Conservation (phyloP, 2,888 invertebrate species). For the Bellardia pandia region DNA sequence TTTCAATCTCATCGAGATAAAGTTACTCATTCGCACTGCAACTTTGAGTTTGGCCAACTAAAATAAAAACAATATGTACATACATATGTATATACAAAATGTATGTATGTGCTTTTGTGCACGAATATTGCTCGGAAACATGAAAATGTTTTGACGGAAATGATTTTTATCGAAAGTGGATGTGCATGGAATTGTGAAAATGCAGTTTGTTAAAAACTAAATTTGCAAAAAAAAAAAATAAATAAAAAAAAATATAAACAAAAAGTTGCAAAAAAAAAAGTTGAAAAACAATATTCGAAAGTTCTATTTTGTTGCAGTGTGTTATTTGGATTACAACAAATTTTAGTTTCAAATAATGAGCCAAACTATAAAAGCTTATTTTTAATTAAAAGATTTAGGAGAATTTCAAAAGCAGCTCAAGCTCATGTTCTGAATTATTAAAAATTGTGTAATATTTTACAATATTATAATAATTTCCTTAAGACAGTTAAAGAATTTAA, state of each 20-base stretch:
- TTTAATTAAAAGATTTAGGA: no score
- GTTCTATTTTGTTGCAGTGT: neutral
- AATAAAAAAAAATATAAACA: neutral
- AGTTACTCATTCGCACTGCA: slow-evolving; percentile 28
- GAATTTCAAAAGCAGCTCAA: no score
- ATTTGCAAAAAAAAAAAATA: neutral
- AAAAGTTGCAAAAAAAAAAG: neutral
- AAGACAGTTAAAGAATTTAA: no score
- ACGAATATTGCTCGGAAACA: slow-evolving; percentile 50
- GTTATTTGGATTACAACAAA: neutral
- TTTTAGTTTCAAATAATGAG: no score
- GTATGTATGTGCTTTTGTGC: neutral
- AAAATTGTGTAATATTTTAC: no score
- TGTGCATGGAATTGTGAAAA: slow-evolving; percentile 18
- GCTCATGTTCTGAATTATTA: no score
- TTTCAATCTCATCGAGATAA: slow-evolving; percentile 25
- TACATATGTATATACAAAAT: neutral
- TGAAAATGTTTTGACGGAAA: slow-evolving; percentile 62
- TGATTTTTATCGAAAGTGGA: slow-evolving; percentile 45
- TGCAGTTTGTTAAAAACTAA: slow-evolving; percentile 11
- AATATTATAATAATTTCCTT: no score
- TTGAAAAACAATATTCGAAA: neutral
- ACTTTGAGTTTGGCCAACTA: neutral
- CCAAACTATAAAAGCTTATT: no score
- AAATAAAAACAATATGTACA: neutral